Evolutionary conservation across 2,888 invertebrate species (phyloP).

Genomic region (Phytoseiulus persimilis): DNA sequence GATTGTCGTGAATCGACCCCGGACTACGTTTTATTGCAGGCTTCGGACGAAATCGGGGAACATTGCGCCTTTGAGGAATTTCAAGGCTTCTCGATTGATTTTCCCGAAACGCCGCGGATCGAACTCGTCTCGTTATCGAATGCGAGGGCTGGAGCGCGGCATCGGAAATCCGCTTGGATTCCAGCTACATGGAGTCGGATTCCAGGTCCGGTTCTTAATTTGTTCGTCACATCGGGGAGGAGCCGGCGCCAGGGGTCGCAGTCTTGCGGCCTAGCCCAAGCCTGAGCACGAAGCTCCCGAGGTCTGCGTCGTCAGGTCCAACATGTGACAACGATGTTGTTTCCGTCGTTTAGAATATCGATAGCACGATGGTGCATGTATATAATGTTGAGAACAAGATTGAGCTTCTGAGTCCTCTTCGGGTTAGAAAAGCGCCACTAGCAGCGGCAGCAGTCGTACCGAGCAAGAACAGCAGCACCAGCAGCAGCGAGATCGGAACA

Average conservation of each 20-base stretch:
- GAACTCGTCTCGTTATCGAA: too few species aligned
- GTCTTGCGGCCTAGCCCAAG: too few species aligned
- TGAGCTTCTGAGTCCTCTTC: neutral
- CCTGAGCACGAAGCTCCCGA: too few species aligned
- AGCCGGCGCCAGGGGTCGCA: too few species aligned
- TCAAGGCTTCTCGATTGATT: neutral
- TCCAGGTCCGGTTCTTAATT: too few species aligned
- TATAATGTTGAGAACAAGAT: neutral
- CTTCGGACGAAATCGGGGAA: neutral
- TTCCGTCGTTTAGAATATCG: neutral
- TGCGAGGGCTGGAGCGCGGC: too few species aligned
- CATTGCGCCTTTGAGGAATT: neutral
- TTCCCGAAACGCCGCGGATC: neutral
- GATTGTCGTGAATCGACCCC: neutral
- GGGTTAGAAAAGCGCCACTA: neutral
- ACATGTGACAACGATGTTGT: too few species aligned
- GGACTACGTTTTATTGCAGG: neutral
- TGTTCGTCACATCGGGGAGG: too few species aligned
- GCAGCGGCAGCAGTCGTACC: slow-evolving; percentile 7
- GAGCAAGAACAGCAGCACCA: neutral
- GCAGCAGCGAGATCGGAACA: neutral
- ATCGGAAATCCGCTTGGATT: too few species aligned
- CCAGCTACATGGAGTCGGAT: too few species aligned
- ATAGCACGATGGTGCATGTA: neutral
- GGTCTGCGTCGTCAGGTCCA: too few species aligned